Conservation (phyloP, 2,888 invertebrate genomes). For the Morpho helenor region DNA sequence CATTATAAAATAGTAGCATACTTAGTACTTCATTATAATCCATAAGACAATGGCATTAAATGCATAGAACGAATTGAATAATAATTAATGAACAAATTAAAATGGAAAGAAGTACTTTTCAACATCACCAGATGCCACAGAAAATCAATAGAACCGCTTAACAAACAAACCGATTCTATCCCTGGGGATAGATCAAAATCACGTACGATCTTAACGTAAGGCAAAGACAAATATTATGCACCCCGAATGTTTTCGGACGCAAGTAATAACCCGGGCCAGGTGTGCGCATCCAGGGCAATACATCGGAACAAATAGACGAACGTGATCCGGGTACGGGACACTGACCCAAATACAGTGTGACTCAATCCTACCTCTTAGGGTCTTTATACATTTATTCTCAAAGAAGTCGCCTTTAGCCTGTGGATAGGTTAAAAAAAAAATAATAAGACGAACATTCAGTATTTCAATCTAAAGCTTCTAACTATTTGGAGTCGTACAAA, state of each 20-base stretch:
- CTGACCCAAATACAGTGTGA: slow-evolving; percentile 40
- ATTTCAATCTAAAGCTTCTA: neutral
- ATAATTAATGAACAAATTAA: too few relatives aligned
- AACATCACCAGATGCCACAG: slow-evolving; percentile 12
- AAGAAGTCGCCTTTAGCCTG: neutral
- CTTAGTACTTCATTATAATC: too few relatives aligned
- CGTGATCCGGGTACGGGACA: slow-evolving; percentile 54
- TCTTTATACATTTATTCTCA: slow-evolving; percentile 4
- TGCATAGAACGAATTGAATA: too few relatives aligned
- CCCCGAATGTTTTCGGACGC: slow-evolving; percentile 28
- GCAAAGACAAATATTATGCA: slow-evolving; percentile 34
- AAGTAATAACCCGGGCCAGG: slow-evolving; percentile 50
- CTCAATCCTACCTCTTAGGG: slow-evolving; percentile 13
- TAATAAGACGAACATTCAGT: neutral
- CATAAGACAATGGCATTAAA: too few relatives aligned
- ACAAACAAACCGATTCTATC: slow-evolving; percentile 24
- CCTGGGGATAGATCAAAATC: slow-evolving; percentile 28
- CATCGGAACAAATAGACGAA: slow-evolving; percentile 69
- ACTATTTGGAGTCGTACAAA: neutral
- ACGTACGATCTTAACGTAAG: slow-evolving; percentile 29
- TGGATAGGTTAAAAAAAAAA: neutral
- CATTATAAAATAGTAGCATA: too few relatives aligned
- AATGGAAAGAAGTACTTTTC: neutral
- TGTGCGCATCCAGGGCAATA: slow-evolving; percentile 54
- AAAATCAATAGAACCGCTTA: slow-evolving; percentile 22